Conservation (phyloP, 2,888 invertebrate genomes). For the Spilosoma lubricipeda region DNA sequence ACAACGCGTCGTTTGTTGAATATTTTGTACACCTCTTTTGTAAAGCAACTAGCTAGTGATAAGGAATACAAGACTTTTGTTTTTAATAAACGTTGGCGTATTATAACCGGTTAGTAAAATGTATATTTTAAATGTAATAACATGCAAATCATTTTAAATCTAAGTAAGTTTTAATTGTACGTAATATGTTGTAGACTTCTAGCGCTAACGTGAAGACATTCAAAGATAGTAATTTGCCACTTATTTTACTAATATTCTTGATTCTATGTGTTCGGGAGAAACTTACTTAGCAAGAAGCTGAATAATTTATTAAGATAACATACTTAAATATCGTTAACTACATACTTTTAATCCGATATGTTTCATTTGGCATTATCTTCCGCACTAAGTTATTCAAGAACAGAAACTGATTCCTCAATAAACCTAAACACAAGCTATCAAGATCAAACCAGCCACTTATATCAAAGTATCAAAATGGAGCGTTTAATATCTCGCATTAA, state of each 20-base stretch:
- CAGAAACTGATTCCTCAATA: slow-evolving; percentile 10
- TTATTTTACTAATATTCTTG: too few species aligned
- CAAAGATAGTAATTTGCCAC: too few species aligned
- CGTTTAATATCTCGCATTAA: slow-evolving; percentile 53
- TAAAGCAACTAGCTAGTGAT: background rate
- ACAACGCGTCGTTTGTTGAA: slow-evolving; percentile 32
- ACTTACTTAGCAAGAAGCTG: too few species aligned
- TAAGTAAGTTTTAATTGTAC: too few species aligned
- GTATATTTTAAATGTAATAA: background rate
- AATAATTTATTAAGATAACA: too few species aligned
- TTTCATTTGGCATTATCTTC: background rate
- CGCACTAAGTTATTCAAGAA: background rate
- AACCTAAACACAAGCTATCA: slow-evolving; percentile 31
- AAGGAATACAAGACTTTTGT: background rate
- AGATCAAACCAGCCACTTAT: slow-evolving; percentile 43
- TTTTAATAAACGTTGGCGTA: background rate
- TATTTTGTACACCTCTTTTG: slow-evolving; percentile 7
- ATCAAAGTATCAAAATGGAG: slow-evolving; percentile 35
- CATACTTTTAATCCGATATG: background rate
- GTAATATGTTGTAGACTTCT: too few species aligned
- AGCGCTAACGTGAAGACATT: too few species aligned
- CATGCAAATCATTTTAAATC: too few species aligned
- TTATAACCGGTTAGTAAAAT: background rate
- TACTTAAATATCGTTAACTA: background rate
- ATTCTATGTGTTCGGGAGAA: too few species aligned